Conservation (phyloP, 2,113 vertebrate species). For the Steatornis caripensis region DNA sequence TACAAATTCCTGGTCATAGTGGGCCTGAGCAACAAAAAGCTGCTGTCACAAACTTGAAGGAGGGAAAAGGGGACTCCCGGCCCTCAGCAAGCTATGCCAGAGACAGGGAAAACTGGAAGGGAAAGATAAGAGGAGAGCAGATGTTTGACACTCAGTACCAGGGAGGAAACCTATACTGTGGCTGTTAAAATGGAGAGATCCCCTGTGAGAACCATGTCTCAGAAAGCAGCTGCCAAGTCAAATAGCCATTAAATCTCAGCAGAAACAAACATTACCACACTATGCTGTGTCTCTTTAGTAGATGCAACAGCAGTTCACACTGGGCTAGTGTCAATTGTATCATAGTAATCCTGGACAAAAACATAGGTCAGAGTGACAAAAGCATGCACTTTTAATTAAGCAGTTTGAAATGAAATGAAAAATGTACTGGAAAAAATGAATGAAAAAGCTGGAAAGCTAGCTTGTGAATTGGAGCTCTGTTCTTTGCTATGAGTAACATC, state of each 20-base stretch:
- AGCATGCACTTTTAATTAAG: neutral
- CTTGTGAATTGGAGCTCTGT: neutral
- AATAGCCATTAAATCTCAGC: slow-evolving; percentile 60
- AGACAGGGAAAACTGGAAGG: neutral
- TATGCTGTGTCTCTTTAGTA: slow-evolving; percentile 18
- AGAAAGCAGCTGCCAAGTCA: slow-evolving; percentile 50
- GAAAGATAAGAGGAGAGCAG: slow-evolving; percentile 43
- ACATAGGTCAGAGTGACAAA: neutral
- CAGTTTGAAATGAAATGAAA: neutral
- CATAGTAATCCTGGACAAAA: neutral
- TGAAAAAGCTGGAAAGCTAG: neutral
- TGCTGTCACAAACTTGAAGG: neutral
- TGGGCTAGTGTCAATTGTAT: neutral
- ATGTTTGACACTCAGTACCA: slow-evolving; percentile 14
- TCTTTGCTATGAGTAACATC: neutral
- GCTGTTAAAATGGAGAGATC: slow-evolving; percentile 43
- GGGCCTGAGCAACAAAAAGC: neutral
- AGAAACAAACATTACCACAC: slow-evolving; percentile 21
- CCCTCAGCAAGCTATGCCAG: neutral
- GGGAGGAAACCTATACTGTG: neutral
- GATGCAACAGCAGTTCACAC: slow-evolving; percentile 22
- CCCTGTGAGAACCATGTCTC: slow-evolving; percentile 46
- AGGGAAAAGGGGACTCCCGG: neutral
- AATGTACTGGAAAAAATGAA: neutral
- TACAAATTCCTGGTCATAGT: neutral